Evolutionary conservation across 2,113 vertebrate genomes (phyloP).

Genomic region (Rhinolophus sinicus): DNA sequence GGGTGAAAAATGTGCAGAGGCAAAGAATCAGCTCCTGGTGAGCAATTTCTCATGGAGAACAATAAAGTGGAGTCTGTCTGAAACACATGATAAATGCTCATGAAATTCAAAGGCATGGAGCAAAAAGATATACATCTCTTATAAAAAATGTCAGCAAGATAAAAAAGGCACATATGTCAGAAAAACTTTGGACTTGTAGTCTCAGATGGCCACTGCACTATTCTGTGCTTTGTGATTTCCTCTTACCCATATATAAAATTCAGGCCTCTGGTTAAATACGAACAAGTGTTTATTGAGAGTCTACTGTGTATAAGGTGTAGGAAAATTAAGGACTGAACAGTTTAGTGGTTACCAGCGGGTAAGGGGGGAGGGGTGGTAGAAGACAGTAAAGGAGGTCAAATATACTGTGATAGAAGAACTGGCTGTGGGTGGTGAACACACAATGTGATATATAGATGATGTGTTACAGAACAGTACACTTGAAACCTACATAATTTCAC

Average conservation of each 20-base stretch:
- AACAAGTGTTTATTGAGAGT: not conserved
- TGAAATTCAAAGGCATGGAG: slow-evolving; percentile 7
- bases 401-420: too few relatives aligned
- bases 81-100: slow-evolving; percentile 13
- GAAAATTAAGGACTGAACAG: not conserved
- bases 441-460: too few relatives aligned
- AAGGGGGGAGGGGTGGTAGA: too few relatives aligned
- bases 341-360: too few relatives aligned
- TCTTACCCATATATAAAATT: not conserved
- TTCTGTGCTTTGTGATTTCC: not conserved
- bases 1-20: not conserved
- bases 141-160: not conserved
- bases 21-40: not conserved
- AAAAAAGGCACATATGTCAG: not conserved
- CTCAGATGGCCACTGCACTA: not conserved
- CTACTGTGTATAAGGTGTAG: not conserved
- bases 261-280: not conserved
- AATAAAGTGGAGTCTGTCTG: not conserved
- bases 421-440: too few relatives aligned
- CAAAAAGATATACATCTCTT: not conserved
- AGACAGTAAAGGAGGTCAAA: too few relatives aligned
- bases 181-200: not conserved
- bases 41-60: slow-evolving; percentile 11
- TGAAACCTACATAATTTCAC: too few relatives aligned
- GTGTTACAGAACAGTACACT: too few relatives aligned